A percentile compares a stretch with the other conserved stretches of the same genome.
phyloP scores from a whole-genome alignment of 2,797 vertebrate genomes.

The Odontamblyopus lacepedii region DNA sequence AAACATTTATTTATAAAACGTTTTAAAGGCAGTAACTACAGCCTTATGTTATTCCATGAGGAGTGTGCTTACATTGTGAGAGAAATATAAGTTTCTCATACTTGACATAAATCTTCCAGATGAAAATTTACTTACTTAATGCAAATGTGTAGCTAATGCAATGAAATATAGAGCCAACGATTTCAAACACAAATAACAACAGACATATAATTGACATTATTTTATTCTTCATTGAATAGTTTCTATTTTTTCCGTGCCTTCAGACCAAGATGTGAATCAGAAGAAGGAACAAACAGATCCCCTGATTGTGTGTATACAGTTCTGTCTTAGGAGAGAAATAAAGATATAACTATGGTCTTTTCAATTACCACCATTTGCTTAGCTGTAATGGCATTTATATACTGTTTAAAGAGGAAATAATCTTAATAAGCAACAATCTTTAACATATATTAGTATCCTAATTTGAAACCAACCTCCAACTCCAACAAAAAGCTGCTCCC shows the following conservation, averaged over 20 bases:
- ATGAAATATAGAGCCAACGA: background rate
- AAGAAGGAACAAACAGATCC: conserved; percentile 79
- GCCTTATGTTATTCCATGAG: too few species aligned
- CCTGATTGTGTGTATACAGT: conserved; percentile 74
- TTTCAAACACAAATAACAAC: conserved; percentile 19
- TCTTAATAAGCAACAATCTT: conserved; percentile 76
- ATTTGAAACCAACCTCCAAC: conserved; percentile 65
- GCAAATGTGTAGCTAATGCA: background rate
- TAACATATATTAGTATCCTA: conserved; percentile 79
- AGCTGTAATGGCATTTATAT: conserved; percentile 79
- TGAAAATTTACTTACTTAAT: background rate
- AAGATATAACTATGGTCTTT: conserved; percentile 63
- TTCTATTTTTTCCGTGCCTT: conserved; percentile 74
- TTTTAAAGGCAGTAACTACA: too few species aligned
- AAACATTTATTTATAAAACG: too few species aligned
- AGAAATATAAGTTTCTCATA: too few species aligned
- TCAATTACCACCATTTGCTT: conserved; percentile 69
- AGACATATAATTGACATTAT: conserved; percentile 69
- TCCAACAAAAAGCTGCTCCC: conserved; percentile 68
- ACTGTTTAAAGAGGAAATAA: conserved; percentile 76
- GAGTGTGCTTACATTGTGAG: too few species aligned
- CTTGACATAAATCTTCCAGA: too few species aligned
- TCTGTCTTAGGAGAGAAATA: conserved; percentile 75
- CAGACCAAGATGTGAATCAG: conserved; percentile 78
- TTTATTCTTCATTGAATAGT: conserved; percentile 81